phyloP scores from a whole-genome alignment of 2,113 vertebrate species.

The Laticauda laticaudata region DNA sequence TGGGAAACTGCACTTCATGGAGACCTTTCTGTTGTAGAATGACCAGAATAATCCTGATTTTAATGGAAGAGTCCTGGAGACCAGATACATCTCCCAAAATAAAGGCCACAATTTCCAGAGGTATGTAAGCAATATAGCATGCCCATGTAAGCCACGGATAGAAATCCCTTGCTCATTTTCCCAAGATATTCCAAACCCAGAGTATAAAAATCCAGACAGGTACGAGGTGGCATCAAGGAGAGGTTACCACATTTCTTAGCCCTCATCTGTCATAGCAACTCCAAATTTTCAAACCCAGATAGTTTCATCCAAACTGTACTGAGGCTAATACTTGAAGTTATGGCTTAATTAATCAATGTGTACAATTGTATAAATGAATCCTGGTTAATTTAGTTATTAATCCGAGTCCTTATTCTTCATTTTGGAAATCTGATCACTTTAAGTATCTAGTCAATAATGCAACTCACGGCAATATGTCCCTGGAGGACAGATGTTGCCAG shows the following conservation, averaged over 20 bases:
- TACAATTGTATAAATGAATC: neutral
- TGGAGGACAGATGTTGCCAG: constrained; percentile 81
- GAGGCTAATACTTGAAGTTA: neutral
- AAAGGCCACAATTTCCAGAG: neutral
- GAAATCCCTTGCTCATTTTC: neutral
- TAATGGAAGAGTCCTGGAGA: neutral
- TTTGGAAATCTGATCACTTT: neutral
- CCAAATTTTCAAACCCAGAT: neutral
- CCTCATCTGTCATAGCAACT: neutral
- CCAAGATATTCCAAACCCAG: neutral
- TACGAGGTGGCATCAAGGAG: neutral
- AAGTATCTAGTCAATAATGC: neutral
- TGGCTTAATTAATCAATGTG: neutral
- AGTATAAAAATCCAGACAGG: neutral
- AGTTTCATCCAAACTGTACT: neutral
- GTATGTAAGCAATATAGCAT: neutral
- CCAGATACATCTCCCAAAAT: neutral
- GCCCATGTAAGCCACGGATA: neutral
- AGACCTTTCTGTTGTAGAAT: neutral
- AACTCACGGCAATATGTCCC: constrained; percentile 85
- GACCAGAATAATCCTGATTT: neutral
- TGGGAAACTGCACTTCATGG: neutral
- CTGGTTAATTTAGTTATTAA: too few relatives aligned
- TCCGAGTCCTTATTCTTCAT: neutral
- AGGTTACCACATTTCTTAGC: neutral